Evolutionary conservation across 2,797 vertebrate genomes (phyloP).

Genomic region (Pseudochirops cupreus): DNA sequence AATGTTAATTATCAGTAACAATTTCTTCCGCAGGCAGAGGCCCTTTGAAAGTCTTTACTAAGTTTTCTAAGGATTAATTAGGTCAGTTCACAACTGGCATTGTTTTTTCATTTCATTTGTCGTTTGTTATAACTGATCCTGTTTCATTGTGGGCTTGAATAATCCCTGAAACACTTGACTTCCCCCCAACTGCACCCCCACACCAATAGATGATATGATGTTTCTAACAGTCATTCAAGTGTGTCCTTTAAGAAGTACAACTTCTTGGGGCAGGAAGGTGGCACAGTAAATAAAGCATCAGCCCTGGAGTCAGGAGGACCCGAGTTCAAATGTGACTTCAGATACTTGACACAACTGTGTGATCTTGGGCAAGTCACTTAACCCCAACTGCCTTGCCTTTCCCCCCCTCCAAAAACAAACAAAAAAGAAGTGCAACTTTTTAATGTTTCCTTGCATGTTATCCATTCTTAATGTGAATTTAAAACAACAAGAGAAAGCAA

Average conservation of each 20-base stretch:
- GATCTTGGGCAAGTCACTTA: too few relatives aligned
- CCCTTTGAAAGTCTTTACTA: neutral
- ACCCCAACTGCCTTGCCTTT: too few relatives aligned
- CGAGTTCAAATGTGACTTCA: too few relatives aligned
- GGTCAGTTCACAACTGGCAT: neutral
- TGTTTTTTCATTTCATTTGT: neutral
- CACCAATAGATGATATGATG: neutral
- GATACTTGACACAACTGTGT: too few relatives aligned
- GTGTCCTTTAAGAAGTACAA: neutral
- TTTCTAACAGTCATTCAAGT: neutral
- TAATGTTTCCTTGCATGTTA: neutral
- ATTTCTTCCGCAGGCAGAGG: neutral
- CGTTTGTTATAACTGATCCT: neutral
- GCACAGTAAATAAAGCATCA: too few relatives aligned
- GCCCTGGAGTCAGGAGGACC: too few relatives aligned
- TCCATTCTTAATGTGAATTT: neutral
- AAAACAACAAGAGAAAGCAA: neutral
- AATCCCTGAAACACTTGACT: neutral
- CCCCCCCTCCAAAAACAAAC: too few relatives aligned
- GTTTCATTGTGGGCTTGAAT: neutral
- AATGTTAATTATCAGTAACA: neutral
- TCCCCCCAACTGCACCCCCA: too few relatives aligned
- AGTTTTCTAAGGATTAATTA: neutral
- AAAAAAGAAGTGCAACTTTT: neutral
- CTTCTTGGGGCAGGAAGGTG: neutral